Base-by-base conservation (phyloP, 1,140 invertebrate genomes). In the Drosophila grimshawi region DNA sequence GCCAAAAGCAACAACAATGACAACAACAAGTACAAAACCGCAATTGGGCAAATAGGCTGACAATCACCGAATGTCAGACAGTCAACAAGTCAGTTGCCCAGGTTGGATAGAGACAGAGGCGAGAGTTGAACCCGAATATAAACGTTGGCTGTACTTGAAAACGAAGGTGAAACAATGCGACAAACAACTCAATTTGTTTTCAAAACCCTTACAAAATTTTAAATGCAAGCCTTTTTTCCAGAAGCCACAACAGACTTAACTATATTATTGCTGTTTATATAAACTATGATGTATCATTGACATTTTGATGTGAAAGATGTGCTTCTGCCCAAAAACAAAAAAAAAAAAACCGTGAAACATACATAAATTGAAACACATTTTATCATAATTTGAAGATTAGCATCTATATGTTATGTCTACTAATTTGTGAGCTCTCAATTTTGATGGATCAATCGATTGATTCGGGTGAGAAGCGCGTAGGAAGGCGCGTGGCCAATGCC, bases 11-110 rank as follows among this genome's bases (percentile, higher is more conserved):
- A 19, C 19, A 19, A 19, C 19, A 19, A 19, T 78, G 78, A 19
- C 19, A 19, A 19, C 39, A 89, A 89, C 85, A 89, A 86, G 82
- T 86, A 86, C 79, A 86, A 89, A 89, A 89, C 85, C 85, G 69
- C 85, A 89, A 89, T 89, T 89, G 85, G 85, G 85, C 85, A 89
- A 90, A 81, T 83, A 68, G 79, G 75, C 70, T 82, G 66, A 52
- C 52, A 48, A 57, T 62, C 39, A 43, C 19, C 19, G 19, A 19
- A 19, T 52, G 65, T 33, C 32, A 41, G 11, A 46, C 60, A 61
- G 11, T 49, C 68, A 43, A 5, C 46, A 56, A 66, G 43, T 56
- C n/a, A 64, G 29, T 48, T 52, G 46, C 27, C 45, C 51, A 55
- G 43, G 10, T 33, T 30, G 39, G 10, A 8, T 39, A 8, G 8